Conservation (phyloP, 2,888 invertebrate species). For the Agrochola macilenta region DNA sequence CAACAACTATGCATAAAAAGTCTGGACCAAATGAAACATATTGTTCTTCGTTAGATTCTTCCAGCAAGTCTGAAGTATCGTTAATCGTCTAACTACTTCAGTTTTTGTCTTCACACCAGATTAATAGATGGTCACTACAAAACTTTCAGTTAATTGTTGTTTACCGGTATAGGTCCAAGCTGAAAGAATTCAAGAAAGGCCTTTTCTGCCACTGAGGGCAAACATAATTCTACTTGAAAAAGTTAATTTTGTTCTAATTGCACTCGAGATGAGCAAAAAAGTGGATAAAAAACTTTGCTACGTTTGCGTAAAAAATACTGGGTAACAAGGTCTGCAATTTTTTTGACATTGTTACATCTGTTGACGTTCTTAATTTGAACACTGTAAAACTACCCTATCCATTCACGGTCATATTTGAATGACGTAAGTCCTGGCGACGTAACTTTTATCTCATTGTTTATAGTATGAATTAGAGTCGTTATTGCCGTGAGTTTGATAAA, state of each 20-base stretch:
- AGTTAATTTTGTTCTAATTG: conserved; percentile 17
- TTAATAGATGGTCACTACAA: conserved; percentile 29
- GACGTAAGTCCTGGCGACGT: too few relatives aligned
- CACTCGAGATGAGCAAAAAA: neutral
- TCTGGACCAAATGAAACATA: conserved; percentile 3
- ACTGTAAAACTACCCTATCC: neutral
- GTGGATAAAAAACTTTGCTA: neutral
- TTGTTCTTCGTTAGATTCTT: conserved; percentile 25
- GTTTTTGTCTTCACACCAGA: conserved; percentile 16
- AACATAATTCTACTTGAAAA: conserved; percentile 1
- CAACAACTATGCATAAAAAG: neutral
- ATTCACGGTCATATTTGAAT: too few relatives aligned
- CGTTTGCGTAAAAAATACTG: neutral
- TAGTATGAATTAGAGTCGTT: too few relatives aligned
- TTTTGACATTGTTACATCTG: neutral
- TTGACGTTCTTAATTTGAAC: neutral
- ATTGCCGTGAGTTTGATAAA: too few relatives aligned
- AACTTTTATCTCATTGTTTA: too few relatives aligned
- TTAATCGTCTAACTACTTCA: conserved; percentile 35
- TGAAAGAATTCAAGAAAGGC: neutral
- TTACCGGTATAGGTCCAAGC: neutral
- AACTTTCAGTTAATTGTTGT: conserved; percentile 27
- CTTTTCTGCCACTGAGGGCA: neutral
- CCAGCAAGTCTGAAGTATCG: conserved; percentile 25
- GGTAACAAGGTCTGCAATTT: neutral